Evolutionary conservation across 2,113 vertebrate species (phyloP), one percentile per base, ranked within the genome.

Genomic region (Cololabis saira): DNA sequence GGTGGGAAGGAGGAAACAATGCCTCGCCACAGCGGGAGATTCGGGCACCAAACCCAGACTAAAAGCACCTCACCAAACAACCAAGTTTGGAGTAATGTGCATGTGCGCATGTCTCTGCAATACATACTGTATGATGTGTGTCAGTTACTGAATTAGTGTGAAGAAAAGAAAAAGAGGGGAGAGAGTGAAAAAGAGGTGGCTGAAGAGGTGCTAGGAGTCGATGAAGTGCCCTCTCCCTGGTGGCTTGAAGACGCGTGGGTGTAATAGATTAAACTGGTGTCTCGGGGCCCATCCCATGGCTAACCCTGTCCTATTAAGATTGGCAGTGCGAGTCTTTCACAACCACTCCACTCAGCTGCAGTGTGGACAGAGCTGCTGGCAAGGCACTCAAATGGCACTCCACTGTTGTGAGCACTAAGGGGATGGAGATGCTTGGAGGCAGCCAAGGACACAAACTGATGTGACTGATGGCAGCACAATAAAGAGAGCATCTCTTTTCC

Each of bases 401-500:
- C 45, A 52, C 61, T 71, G 75, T 71, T 71, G 83, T 55, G 83
- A 81, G 73, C 61, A 59, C 47, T 27, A 63, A 57, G 42, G 64
- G 54, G 63, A 56, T 67, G 76, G 74, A 81, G 72, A 78, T 54
- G 79, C 79, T 76, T 17, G 3, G 57, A 83, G 78, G 83, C 84
- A 67, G 75, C 82, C 74, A 80, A 87, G 86, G 86, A 89, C 87
- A 87, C 80, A 77, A 82, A 85, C 76, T 47, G 64, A 83, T 74
- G 85, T 89, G 88, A 90, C 82, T 86, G 86, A 91, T 87, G 85
- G 88, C 79, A 76, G 78, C 80, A 85, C 86, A 89, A 87, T 87
- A 85, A 91, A 91, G 87, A 76, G 75, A 85, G 74, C 80, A 75
- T 80, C 81, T 60, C 71, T 52, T 66, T 76, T 66, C 63, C 45